These are phyloP conservation scores for Chelonus insularis DNA, from an alignment of 1,140 invertebrate species.

Conservation along the genomic window DNA sequence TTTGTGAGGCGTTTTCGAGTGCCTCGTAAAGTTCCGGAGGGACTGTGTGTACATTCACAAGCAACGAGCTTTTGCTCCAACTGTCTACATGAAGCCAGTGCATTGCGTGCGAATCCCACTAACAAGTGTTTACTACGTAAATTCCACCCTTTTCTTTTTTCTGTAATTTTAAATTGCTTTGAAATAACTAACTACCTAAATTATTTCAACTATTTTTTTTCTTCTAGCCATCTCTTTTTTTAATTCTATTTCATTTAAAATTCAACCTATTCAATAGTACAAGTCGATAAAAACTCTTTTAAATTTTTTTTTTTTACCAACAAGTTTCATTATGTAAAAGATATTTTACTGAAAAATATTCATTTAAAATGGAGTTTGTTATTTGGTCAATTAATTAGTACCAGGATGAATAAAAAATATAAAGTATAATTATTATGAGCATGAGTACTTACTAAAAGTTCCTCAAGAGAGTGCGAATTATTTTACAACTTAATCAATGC, in stretches of 20 bases:
- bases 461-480: conserved; percentile 22
- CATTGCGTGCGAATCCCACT: conserved; percentile 7
- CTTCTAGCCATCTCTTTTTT: neutral
- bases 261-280: too few relatives aligned
- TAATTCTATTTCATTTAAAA: neutral
- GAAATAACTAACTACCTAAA: neutral
- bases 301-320: too few relatives aligned
- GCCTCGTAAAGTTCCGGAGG: conserved; percentile 26
- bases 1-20: conserved; percentile 30
- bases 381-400: too few relatives aligned
- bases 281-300: too few relatives aligned
- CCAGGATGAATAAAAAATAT: neutral
- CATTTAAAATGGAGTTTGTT: too few relatives aligned
- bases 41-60: neutral
- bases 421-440: conserved; percentile 16
- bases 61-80: neutral
- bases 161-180: conserved; percentile 7
- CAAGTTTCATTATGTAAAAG: too few relatives aligned
- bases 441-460: conserved; percentile 1
- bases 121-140: conserved; percentile 28
- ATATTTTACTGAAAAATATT: too few relatives aligned
- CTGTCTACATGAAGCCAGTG: conserved; percentile 1
- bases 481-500: conserved; percentile 30
- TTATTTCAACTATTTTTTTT: neutral
- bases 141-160: conserved; percentile 16